These are phyloP conservation scores for Coecobrya sp. DNA, from an alignment of 2,888 invertebrate species.

Conservation along the genomic window DNA sequence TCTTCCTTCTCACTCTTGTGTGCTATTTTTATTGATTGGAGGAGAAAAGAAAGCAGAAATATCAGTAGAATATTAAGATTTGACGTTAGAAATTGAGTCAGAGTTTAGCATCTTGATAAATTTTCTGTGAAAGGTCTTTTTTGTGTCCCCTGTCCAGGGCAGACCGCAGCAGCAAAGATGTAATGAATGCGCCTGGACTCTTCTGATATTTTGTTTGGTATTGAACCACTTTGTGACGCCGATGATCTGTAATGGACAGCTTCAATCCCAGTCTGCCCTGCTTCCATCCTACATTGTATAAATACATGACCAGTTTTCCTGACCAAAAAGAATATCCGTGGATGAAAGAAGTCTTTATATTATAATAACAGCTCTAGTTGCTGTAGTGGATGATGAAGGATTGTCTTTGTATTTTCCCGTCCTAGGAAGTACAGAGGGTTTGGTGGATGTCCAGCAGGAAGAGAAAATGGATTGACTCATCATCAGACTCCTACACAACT, in stretches of 20 bases:
- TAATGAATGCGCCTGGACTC: not conserved
- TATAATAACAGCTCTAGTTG: not conserved
- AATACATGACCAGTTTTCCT: not conserved
- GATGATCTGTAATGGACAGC: conserved; percentile 48
- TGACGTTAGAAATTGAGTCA: not conserved
- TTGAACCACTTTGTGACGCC: not conserved
- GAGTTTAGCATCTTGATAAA: conserved; percentile 5
- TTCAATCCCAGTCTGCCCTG: not conserved
- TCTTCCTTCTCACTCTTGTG: not conserved
- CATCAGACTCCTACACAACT: not conserved
- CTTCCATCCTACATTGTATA: not conserved
- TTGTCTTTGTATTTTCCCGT: not conserved
- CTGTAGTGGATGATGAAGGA: not conserved
- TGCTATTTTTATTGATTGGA: not conserved
- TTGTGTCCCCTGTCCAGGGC: not conserved
- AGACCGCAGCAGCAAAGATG: not conserved
- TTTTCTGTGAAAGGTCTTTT: conserved; percentile 29
- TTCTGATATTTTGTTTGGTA: not conserved
- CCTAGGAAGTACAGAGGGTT: not conserved
- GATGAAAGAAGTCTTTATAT: conserved; percentile 13
- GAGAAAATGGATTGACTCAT: conserved; percentile 42
- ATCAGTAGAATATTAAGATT: not conserved
- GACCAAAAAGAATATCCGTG: not conserved
- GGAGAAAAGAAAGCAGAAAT: not conserved
- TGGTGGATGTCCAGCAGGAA: conserved; percentile 8